These are phyloP conservation scores for Anthopleura sola DNA, from an alignment of 64 coral and sea anemone genomes.

Conservation along the genomic window DNA sequence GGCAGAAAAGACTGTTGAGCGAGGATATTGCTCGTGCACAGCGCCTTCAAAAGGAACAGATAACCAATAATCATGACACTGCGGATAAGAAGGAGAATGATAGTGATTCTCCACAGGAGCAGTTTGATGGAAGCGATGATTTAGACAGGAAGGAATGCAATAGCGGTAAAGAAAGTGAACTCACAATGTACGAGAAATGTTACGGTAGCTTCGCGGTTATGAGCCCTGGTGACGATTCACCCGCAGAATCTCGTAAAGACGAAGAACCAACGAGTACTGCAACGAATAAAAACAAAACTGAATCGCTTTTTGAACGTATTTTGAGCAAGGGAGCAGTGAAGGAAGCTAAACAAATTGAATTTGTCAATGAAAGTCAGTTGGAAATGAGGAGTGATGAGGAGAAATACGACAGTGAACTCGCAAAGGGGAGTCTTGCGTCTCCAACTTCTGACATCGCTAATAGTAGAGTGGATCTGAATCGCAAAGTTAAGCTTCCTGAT, in stretches of 20 bases:
- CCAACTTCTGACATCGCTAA: background rate
- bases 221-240: constrained; percentile 3
- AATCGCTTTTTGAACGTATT: constrained; percentile 62
- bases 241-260: constrained; percentile 38
- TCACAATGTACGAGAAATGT: constrained; percentile 85
- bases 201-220: constrained; percentile 67
- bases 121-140: constrained; percentile 40
- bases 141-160: constrained; percentile 18
- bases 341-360: constrained; percentile 87
- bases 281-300: constrained; percentile 14
- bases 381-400: constrained; percentile 46
- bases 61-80: constrained; percentile 19
- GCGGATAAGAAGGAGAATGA: constrained; percentile 38
- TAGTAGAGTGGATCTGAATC: constrained; percentile 27
- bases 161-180: constrained; percentile 26
- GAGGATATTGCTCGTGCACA: constrained; percentile 88
- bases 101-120: constrained; percentile 11
- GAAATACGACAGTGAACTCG: background rate
- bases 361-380: constrained; percentile 78
- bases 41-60: constrained; percentile 64
- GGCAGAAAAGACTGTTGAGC: constrained; percentile 81
- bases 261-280: constrained; percentile 32
- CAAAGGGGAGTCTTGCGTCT: background rate
- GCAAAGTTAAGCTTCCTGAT: constrained; percentile 58
- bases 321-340: constrained; percentile 29